phyloP scores from a whole-genome alignment of 2,113 vertebrate species.

The Solea senegalensis region DNA sequence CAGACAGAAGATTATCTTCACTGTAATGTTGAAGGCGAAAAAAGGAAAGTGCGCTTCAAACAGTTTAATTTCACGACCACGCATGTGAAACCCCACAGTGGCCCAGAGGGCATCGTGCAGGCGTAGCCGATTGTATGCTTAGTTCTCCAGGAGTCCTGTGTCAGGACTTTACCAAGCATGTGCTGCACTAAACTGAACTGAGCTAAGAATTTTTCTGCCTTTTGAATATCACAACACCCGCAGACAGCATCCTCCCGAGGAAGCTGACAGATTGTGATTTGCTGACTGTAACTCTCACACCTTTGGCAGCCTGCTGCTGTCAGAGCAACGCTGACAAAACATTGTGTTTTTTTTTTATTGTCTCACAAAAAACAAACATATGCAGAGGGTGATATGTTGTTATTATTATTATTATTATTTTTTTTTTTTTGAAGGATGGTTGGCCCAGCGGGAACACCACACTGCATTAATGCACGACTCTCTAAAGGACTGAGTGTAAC shows the following conservation, averaged over 20 bases:
- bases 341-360: constrained; percentile 18
- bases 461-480: too few relatives aligned
- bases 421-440: neutral
- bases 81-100: constrained; percentile 37
- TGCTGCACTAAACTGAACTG: constrained; percentile 35
- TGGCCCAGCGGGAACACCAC: neutral
- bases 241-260: constrained; percentile 30
- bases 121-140: constrained; percentile 4
- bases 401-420: neutral
- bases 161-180: constrained; percentile 36
- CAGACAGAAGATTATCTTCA: constrained; percentile 4
- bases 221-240: constrained; percentile 33
- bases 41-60: constrained; percentile 50
- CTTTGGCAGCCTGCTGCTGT: constrained; percentile 41
- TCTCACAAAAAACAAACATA: constrained; percentile 38
- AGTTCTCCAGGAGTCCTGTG: constrained; percentile 12
- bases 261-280: constrained; percentile 34
- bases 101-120: neutral
- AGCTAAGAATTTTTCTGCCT: constrained; percentile 15
- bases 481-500: too few relatives aligned
- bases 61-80: constrained; percentile 47
- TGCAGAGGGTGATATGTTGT: neutral
- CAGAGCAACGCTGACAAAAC: constrained; percentile 35
- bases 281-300: constrained; percentile 55
- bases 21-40: constrained; percentile 9